These are phyloP conservation scores for Heterotilapia buettikoferi DNA, from an alignment of 2,113 vertebrate species.

Conservation along the genomic window DNA sequence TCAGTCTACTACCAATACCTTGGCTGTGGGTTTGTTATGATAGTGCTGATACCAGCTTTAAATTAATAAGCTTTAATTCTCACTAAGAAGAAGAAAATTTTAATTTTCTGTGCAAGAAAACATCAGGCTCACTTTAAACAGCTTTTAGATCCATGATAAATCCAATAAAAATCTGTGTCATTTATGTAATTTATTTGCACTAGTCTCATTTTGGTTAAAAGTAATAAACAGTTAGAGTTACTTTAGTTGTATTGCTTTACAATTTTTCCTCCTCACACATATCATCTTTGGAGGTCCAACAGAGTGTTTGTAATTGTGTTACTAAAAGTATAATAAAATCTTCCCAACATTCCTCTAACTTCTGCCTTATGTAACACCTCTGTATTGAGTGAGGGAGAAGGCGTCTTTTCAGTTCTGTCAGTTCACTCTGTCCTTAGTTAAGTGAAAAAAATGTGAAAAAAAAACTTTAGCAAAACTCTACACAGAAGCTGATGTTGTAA, in stretches of 20 bases:
- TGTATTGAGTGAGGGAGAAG: not conserved
- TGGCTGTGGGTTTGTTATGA: not conserved
- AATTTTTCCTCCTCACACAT: not conserved
- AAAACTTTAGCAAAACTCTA: fast-evolving
- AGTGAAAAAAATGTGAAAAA: not conserved
- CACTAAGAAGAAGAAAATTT: not conserved
- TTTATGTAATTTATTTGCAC: not conserved
- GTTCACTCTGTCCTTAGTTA: not conserved
- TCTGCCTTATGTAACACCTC: not conserved
- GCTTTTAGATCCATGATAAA: not conserved
- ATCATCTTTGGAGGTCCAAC: not conserved
- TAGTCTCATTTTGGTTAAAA: not conserved
- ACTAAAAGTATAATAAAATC: not conserved
- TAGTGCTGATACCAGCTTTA: not conserved
- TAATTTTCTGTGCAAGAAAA: not conserved
- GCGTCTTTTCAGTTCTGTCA: not conserved
- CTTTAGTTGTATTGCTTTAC: not conserved
- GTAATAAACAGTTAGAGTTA: not conserved
- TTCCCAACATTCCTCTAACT: not conserved
- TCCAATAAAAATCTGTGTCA: fast-evolving
- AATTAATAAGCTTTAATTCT: not conserved
- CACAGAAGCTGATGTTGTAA: not conserved
- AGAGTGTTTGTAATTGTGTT: not conserved
- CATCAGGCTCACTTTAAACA: not conserved
- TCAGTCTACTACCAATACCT: not conserved